A percentile compares a stretch with the other conserved stretches of the same genome.
These are phyloP conservation scores for Bellardia bayeri DNA, from an alignment of 2,888 invertebrate genomes.

Conservation along the genomic window DNA sequence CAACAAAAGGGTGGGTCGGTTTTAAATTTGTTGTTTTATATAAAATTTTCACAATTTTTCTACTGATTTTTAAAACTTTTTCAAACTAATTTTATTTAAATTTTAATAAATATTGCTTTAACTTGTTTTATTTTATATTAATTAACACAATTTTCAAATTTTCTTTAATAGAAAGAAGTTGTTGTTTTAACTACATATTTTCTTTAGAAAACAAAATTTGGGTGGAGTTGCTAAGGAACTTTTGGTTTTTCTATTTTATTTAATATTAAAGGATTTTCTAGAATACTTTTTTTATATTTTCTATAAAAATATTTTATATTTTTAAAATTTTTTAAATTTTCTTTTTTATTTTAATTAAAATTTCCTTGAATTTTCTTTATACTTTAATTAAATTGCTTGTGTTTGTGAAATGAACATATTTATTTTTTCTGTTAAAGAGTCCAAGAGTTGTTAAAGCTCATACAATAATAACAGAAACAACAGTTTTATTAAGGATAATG, in stretches of 20 bases:
- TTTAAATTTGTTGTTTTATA: slow-evolving; percentile 20
- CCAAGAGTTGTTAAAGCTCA: slow-evolving; percentile 46
- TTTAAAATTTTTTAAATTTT: slow-evolving; percentile 4
- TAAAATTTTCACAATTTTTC: not conserved
- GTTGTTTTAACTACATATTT: not conserved
- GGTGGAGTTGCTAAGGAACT: slow-evolving; percentile 73
- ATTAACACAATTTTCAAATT: not conserved
- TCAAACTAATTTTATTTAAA: not conserved
- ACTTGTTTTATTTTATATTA: no score
- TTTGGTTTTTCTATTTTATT: slow-evolving; percentile 40
- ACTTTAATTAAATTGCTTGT: slow-evolving; percentile 17
- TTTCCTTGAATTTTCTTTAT: not conserved
- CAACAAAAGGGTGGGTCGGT: slow-evolving; percentile 66
- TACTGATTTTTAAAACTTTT: not conserved
- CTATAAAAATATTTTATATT: not conserved
- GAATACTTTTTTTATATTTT: slow-evolving; percentile 2
- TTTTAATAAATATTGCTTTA: not conserved
- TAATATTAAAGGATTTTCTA: slow-evolving; percentile 16
- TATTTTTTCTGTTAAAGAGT: slow-evolving; percentile 15
- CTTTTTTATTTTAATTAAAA: not conserved
- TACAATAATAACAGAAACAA: slow-evolving; percentile 45
- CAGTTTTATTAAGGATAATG: slow-evolving; percentile 62
- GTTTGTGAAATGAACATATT: slow-evolving; percentile 31
- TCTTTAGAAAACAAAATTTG: slow-evolving; percentile 41
- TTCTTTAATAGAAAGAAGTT: slow-evolving; percentile 1